Evolutionary conservation across 1,140 invertebrate genomes (phyloP).

Genomic region (Grapholita molesta): DNA sequence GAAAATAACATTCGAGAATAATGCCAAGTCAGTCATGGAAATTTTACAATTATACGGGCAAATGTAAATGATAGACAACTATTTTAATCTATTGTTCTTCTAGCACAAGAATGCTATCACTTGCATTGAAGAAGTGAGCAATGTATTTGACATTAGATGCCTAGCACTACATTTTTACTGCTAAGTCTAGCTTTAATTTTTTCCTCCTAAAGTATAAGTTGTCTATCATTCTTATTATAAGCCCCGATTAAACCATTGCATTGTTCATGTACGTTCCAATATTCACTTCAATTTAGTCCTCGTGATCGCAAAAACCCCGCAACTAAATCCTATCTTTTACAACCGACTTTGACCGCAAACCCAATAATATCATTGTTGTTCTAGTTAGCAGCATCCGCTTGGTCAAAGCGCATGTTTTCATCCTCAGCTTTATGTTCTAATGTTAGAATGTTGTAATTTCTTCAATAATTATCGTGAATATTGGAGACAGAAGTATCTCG

Average conservation of each 20-base stretch:
- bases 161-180: background rate
- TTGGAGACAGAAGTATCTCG: conserved; percentile 37
- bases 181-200: background rate
- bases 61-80: conserved; percentile 2
- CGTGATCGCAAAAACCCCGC: background rate
- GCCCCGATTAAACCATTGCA: conserved; percentile 5
- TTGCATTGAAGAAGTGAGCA: background rate
- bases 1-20: conserved; percentile 66
- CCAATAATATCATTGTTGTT: background rate
- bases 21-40: conserved; percentile 76
- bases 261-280: conserved; percentile 6
- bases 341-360: background rate
- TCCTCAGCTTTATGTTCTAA: background rate
- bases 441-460: background rate
- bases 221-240: background rate
- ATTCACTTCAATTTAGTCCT: conserved; percentile 7
- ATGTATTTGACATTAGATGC: background rate
- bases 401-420: background rate
- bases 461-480: conserved; percentile 47
- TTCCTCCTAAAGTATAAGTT: background rate
- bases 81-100: background rate
- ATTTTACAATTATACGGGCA: conserved; percentile 44
- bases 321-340: background rate
- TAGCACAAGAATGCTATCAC: background rate
- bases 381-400: background rate